Percentiles rank a stretch among this genome's conserved stretches.
Evolutionary conservation across 2,113 vertebrate species (phyloP).

Genomic region (Campylomormyrus tamandua): DNA sequence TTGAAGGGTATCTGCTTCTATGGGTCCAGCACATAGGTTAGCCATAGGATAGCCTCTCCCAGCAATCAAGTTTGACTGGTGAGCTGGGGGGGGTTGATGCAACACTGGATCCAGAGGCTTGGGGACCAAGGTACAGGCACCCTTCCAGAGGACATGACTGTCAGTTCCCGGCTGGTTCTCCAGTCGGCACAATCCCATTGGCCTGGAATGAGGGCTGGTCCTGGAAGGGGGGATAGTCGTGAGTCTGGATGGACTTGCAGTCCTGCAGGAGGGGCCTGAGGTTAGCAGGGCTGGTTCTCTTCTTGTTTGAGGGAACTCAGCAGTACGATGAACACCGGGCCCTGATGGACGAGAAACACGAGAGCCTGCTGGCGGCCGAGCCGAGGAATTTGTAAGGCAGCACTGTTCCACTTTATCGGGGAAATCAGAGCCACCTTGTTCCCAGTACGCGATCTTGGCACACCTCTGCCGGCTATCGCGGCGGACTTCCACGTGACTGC

Average conservation of each 20-base stretch:
- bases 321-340: background rate
- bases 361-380: background rate
- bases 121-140: background rate
- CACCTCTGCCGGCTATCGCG: background rate
- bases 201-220: background rate
- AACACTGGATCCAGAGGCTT: background rate
- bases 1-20: background rate
- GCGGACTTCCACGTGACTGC: slow-evolving; percentile 10
- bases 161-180: background rate
- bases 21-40: background rate
- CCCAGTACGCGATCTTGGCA: background rate
- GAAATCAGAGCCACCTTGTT: background rate
- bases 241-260: background rate
- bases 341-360: background rate
- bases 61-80: background rate
- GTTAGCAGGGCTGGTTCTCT: background rate
- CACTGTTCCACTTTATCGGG: background rate
- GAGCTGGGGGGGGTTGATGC: background rate
- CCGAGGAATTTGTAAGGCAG: background rate
- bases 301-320: background rate
- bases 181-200: background rate
- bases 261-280: background rate
- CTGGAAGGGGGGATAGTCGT: background rate
- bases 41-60: background rate
- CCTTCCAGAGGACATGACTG: background rate